phyloP scores from a whole-genome alignment of 2,797 vertebrate genomes.

The Lithobates pipiens region DNA sequence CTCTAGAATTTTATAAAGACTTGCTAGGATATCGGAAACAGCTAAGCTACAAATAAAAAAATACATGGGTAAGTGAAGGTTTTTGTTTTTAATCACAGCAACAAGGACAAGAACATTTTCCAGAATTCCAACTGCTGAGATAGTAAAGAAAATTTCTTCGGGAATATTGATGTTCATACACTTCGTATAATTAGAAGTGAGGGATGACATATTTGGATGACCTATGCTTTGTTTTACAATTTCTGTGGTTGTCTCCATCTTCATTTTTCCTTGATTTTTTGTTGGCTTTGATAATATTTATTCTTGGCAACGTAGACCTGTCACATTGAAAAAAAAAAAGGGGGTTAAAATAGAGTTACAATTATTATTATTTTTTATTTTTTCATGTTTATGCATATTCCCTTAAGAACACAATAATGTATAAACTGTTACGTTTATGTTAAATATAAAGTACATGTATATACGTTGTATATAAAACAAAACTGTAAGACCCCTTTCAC shows the following conservation, averaged over 20 bases:
- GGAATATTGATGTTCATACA: constrained; percentile 85
- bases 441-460: no score
- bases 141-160: constrained; percentile 83
- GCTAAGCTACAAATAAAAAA: constrained; percentile 96
- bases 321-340: no score
- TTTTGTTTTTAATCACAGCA: constrained; percentile 87
- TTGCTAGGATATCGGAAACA: constrained; percentile 90
- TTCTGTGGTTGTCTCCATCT: constrained; percentile 60
- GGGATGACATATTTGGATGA: constrained; percentile 63
- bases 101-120: constrained; percentile 91
- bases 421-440: no score
- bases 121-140: constrained; percentile 83
- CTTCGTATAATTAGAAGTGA: constrained; percentile 75
- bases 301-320: neutral
- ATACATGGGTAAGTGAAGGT: constrained; percentile 94
- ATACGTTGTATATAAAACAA: no score
- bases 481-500: no score
- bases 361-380: no score
- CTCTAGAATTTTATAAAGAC: constrained; percentile 89
- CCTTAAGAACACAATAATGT: no score
- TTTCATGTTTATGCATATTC: no score
- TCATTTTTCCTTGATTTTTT: constrained; percentile 58
- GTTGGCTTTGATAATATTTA: neutral
- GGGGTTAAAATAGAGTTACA: neutral
- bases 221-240: constrained; percentile 47